phyloP scores from a whole-genome alignment of 2,113 vertebrate genomes.

The Mesocricetus auratus region DNA sequence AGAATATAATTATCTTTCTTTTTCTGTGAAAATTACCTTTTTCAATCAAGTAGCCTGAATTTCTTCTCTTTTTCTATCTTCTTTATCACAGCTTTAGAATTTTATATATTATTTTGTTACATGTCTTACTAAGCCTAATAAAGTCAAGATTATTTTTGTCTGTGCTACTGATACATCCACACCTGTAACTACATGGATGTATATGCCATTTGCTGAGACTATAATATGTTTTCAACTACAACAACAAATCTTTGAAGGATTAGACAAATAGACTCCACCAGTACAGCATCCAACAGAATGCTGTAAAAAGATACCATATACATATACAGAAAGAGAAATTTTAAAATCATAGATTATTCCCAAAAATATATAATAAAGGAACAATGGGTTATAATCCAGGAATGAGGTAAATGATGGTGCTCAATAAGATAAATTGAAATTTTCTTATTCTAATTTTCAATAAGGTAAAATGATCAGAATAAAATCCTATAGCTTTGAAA shows the following conservation, averaged over 20 bases:
- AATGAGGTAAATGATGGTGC: neutral
- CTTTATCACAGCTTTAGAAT: neutral
- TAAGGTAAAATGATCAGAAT: neutral
- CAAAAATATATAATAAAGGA: neutral
- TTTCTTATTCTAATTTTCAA: neutral
- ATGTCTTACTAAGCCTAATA: neutral
- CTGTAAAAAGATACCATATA: neutral
- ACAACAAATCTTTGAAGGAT: neutral
- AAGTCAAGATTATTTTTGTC: neutral
- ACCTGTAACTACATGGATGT: neutral
- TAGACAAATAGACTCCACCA: neutral
- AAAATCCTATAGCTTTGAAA: neutral
- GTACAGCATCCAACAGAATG: neutral
- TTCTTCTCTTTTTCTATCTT: neutral
- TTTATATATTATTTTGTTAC: neutral
- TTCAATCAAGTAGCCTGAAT: neutral
- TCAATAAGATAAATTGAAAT: neutral
- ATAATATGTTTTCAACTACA: neutral
- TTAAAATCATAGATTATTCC: neutral
- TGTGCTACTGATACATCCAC: neutral
- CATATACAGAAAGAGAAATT: neutral
- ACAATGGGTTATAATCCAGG: neutral
- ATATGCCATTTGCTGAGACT: neutral
- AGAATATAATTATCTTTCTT: neutral
- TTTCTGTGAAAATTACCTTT: neutral